Base-by-base conservation (phyloP, 2,888 invertebrate species). In the Sphaerophoria taeniata region DNA sequence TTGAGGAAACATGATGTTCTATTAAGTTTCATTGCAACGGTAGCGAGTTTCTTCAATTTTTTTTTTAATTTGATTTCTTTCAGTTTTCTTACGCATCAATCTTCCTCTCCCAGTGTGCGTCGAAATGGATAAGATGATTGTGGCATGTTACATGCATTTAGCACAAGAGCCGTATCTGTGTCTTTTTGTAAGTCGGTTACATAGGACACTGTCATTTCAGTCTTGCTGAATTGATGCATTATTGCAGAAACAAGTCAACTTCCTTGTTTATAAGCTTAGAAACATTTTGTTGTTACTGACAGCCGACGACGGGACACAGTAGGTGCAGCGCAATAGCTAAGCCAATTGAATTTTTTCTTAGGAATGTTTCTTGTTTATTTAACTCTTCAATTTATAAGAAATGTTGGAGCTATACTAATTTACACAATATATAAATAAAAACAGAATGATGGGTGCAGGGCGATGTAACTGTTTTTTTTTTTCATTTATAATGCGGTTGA, bases 1-100 rank as follows among this genome's bases (percentile, higher is more conserved):
- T 81, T 81, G 76, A 85, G 63, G 85, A 70, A 81, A 85, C 85
- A 85, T 85, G 81, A 85, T 85, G 85, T 85, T 85, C 85, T 85
- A 85, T 85, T 85, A 85, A 85, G n/a, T 85, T 85, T 77, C 81
- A 85, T 73, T 77, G 60, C 65, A 70, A 73, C 70, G 81, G 76
- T 56, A 67, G 70, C 60, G 45, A 71, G 71, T 67, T 83, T 47
- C 16, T 65, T 60, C 45, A 67, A 69, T 65, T 36, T 49, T 43
- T 31, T 12, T 56, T 65, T 47, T 53, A 51, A 43, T 11, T 63
- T 65, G n/a, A n/a, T 65, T 65, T 65, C 24, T 24, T 71, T 76
- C 60, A 80, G 80, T 84, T 36, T 47, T n/a, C 55, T n/a, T 73
- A 70, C 70, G 65, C 85, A 85, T 85, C 85, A 76, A 85, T 85